Percentiles rank a stretch among this genome's conserved stretches.
phyloP scores from a whole-genome alignment of 2,113 vertebrate genomes.

The Entomyzon cyanotis region DNA sequence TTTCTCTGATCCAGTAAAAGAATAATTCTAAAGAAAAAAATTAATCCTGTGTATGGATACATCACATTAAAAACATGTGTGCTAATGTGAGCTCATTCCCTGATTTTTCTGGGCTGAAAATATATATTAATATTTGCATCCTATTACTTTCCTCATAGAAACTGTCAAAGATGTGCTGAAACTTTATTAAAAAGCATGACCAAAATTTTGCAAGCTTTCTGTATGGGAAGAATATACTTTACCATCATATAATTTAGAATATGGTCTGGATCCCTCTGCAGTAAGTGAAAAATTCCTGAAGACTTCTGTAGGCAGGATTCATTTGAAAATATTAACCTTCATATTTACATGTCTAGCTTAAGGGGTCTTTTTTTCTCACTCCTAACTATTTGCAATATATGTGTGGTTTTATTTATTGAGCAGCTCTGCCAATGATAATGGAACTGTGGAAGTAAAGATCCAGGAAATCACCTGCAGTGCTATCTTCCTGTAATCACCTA shows the following conservation, averaged over 20 bases:
- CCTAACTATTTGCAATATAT: neutral
- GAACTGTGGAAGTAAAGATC: neutral
- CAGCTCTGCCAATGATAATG: neutral
- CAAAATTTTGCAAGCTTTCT: neutral
- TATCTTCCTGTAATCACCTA: neutral
- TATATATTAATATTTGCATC: neutral
- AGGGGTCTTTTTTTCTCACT: neutral
- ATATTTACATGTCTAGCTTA: neutral
- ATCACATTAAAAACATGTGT: neutral
- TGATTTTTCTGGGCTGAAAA: neutral
- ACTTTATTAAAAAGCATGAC: neutral
- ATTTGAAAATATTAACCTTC: neutral
- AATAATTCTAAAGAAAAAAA: neutral
- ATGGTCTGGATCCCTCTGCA: neutral
- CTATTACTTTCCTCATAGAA: neutral
- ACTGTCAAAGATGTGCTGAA: neutral
- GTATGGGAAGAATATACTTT: neutral
- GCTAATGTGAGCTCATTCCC: neutral
- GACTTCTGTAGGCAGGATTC: neutral
- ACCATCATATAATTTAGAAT: neutral
- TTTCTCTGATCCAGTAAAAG: neutral
- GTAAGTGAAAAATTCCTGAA: neutral
- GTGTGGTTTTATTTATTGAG: conserved; percentile 8
- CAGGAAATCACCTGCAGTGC: neutral
- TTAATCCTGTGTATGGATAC: neutral